Evolutionary conservation across 2,113 vertebrate species (phyloP), one percentile per base, ranked within the genome.

Genomic region (Corapipo altera): DNA sequence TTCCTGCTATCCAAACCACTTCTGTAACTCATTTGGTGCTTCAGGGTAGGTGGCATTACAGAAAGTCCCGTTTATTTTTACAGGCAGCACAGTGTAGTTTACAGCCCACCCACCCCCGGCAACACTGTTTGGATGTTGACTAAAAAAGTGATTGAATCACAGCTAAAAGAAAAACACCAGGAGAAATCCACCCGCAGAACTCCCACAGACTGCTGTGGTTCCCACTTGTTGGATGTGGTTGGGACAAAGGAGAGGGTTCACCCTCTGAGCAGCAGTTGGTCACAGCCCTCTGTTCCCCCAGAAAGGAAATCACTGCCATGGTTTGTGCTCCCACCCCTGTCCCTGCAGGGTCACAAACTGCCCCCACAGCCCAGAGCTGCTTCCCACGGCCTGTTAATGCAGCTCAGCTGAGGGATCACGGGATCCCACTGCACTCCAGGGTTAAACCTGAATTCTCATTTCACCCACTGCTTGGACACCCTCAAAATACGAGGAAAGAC

Each of bases 341-440:
- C 22, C 32, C 37, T 35, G 19, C 49, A 3, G 10, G 4, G 13
- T 18, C 35, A 13, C 54, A 20, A 89, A 33, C 44, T 0, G 33
- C 55, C 2, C 0, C 3, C 3, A 19, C 18, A 8, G 22, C 20
- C 44, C 5, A 5, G 35, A 82, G 54, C 62, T 19, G 28, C 62
- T 37, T 8, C 88, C 74, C 80, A 30, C n/a, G 39, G 65, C 27
- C 1, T 26, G 2, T 9, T 88, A 90, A 92, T 76, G 8, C 94
- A 83, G 23, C 82, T 94, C 96, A 96, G 96, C 94, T 90, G 92
- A 94, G 91, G 64, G 75, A 44, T 93, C 95, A 93, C 6, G 14
- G 1, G 32, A 35, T 88, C 22, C 67, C 15, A 16, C 39, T 1
- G 30, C 14, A 33, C 43, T 46, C 48, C 77, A 5, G 61, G 39